These are phyloP conservation scores for Protobothrops flavoviridis DNA, from an alignment of 2,113 vertebrate species.

Conservation along the genomic window DNA sequence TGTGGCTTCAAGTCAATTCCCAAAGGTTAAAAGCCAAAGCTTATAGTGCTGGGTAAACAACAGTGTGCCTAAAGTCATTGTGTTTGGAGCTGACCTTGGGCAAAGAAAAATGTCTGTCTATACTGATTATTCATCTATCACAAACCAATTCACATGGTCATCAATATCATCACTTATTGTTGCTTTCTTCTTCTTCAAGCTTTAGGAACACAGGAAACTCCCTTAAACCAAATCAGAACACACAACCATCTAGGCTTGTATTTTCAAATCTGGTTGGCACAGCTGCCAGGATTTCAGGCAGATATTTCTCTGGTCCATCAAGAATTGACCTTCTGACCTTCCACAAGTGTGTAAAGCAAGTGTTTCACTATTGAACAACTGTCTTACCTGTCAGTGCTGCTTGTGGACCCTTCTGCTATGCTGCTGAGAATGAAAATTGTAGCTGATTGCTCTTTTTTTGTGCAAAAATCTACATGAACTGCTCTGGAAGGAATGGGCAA, in stretches of 20 bases:
- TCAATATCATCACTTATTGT: background rate
- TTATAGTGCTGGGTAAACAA: background rate
- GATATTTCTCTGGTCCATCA: background rate
- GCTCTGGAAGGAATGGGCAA: background rate
- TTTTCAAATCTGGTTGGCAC: background rate
- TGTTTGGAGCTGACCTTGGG: background rate
- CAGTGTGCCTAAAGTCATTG: background rate
- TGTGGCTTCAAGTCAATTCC: conserved; percentile 5
- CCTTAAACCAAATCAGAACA: background rate
- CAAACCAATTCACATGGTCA: background rate
- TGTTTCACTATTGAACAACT: background rate
- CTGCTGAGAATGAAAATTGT: background rate
- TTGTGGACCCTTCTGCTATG: too few species aligned
- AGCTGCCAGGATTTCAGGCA: background rate
- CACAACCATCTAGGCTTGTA: background rate
- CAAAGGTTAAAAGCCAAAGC: background rate
- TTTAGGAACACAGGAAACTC: background rate
- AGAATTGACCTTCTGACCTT: background rate
- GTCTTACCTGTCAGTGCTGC: background rate
- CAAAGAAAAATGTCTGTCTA: background rate
- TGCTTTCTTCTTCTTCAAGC: background rate
- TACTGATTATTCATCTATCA: background rate
- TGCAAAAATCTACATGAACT: background rate
- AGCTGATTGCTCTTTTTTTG: background rate
- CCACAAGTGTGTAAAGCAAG: background rate